Evolutionary conservation across 2,113 vertebrate species (phyloP).

Genomic region (Jacana jacana): DNA sequence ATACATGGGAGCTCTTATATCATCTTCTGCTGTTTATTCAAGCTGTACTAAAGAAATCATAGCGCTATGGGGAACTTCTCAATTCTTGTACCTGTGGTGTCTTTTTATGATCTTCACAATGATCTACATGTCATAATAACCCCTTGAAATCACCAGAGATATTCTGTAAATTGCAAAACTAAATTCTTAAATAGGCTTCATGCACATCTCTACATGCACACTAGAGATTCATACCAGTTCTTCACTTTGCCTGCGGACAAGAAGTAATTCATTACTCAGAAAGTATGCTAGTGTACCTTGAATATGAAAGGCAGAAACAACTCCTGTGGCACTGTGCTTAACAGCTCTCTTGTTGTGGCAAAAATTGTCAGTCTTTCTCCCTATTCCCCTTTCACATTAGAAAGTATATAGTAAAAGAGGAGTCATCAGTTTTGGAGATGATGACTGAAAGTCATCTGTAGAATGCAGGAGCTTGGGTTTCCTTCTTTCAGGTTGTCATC

Average conservation of each 20-base stretch:
- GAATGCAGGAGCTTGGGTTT: background rate
- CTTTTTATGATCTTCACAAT: background rate
- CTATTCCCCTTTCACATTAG: accelerated
- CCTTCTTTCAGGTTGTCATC: background rate
- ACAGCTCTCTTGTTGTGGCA: background rate
- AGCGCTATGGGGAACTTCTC: background rate
- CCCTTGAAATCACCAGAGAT: background rate
- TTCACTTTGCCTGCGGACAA: background rate
- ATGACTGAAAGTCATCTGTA: background rate
- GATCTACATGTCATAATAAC: background rate
- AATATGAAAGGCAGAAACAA: background rate
- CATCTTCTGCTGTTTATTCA: background rate
- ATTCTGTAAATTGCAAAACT: background rate
- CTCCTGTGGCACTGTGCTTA: background rate
- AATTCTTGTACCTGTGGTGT: background rate
- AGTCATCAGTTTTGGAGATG: background rate
- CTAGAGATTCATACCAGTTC: background rate
- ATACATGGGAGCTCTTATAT: background rate
- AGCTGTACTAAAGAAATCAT: background rate
- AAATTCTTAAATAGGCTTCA: background rate
- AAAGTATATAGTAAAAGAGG: background rate
- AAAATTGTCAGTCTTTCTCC: background rate
- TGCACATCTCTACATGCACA: background rate
- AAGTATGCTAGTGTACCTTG: background rate
- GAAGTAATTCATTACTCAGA: background rate